Percentiles rank a stretch among this genome's conserved stretches.
These are phyloP conservation scores for Calameuta idolon DNA, from an alignment of 2,888 invertebrate species.

Conservation along the genomic window DNA sequence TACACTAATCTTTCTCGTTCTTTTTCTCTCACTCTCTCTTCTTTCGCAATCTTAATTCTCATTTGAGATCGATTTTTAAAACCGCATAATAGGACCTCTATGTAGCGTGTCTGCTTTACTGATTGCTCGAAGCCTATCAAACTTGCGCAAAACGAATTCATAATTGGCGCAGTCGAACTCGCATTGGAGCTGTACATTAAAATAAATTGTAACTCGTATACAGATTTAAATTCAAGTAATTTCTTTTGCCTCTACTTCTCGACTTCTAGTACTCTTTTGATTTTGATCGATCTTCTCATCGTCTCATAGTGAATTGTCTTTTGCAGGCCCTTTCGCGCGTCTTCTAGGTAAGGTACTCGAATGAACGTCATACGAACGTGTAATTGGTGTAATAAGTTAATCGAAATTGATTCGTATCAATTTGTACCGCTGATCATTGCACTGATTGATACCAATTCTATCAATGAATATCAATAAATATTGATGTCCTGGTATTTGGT, in stretches of 20 bases:
- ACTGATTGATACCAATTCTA: background rate
- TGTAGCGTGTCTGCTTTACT: background rate
- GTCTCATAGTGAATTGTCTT: background rate
- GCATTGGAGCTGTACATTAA: background rate
- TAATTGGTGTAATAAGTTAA: background rate
- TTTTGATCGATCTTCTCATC: background rate
- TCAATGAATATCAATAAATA: background rate
- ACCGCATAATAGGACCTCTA: background rate
- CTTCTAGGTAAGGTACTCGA: background rate
- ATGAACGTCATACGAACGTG: background rate
- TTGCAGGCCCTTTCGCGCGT: background rate
- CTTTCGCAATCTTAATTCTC: background rate
- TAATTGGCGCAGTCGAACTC: background rate
- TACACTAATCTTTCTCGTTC: background rate
- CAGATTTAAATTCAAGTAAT: background rate
- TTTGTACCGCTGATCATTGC: background rate
- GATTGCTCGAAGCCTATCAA: background rate
- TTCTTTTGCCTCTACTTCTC: background rate
- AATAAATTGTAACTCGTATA: background rate
- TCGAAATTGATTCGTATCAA: background rate
- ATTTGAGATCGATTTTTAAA: background rate
- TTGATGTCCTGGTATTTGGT: background rate
- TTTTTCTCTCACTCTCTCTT: background rate
- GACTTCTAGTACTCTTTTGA: background rate
- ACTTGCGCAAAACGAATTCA: background rate